These are phyloP conservation scores for Irena cyanogastra DNA, from an alignment of 2,113 vertebrate genomes.

Conservation along the genomic window DNA sequence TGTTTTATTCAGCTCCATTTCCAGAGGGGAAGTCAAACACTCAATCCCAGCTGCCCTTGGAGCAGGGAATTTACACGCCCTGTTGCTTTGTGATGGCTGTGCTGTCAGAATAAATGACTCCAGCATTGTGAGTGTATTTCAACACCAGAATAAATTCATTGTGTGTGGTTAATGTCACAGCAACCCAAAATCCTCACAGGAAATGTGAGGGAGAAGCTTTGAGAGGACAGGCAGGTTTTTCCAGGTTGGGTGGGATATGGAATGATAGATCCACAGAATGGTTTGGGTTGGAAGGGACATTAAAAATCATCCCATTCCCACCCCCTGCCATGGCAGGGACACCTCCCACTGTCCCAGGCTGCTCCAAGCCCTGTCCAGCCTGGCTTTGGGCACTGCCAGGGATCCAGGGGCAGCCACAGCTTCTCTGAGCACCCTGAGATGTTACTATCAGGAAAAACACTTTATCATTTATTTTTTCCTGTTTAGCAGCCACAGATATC, in stretches of 20 bases:
- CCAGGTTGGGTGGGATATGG: neutral
- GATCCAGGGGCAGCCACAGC: neutral
- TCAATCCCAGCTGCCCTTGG: neutral
- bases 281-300: neutral
- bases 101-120: conserved; percentile 19
- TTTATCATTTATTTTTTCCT: neutral
- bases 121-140: neutral
- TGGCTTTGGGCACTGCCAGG: accelerated
- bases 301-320: neutral
- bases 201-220: neutral
- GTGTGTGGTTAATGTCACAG: neutral
- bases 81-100: conserved; percentile 7
- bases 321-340: neutral
- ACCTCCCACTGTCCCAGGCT: accelerated
- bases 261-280: accelerated
- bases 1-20: neutral
- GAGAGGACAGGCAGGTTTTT: neutral
- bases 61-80: neutral
- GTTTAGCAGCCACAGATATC: accelerated
- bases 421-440: neutral
- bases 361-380: neutral
- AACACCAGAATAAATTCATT: neutral
- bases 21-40: neutral
- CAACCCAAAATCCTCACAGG: neutral
- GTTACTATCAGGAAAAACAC: neutral